phyloP scores from a whole-genome alignment of 2,797 vertebrate species.

The Dendrocincla fuliginosa region DNA sequence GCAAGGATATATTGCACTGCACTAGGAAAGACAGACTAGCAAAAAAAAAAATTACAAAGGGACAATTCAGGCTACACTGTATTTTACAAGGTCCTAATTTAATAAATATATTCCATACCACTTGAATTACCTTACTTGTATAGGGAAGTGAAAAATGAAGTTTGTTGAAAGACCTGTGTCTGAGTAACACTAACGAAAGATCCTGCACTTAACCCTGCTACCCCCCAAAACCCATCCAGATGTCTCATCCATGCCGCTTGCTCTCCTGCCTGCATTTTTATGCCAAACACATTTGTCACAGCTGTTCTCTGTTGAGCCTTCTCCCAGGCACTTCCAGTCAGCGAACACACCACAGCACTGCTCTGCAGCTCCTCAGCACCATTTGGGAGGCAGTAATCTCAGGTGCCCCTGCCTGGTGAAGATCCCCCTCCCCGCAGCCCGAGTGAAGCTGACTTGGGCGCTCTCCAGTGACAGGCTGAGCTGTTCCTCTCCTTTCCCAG shows the following conservation, averaged over 20 bases:
- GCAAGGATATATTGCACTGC: neutral
- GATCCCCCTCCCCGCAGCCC: neutral
- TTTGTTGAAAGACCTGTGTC: neutral
- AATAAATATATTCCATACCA: neutral
- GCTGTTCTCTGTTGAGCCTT: neutral
- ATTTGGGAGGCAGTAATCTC: neutral
- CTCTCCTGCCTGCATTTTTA: neutral
- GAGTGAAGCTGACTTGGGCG: neutral
- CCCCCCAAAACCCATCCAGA: neutral
- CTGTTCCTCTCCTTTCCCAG: neutral
- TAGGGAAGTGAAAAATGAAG: neutral
- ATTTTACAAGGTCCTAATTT: neutral
- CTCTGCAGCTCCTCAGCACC: neutral
- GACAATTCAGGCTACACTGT: neutral
- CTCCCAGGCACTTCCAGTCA: neutral
- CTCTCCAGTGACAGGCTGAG: neutral
- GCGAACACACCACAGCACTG: accelerated
- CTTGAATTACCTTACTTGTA: neutral
- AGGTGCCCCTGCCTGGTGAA: neutral
- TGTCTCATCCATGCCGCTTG: neutral
- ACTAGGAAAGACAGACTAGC: neutral
- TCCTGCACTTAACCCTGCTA: neutral
- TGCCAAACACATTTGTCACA: neutral
- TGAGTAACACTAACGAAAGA: neutral
- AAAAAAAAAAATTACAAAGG: neutral